phyloP scores from a whole-genome alignment of 1,140 invertebrate genomes.

The Cotesia vestalis region DNA sequence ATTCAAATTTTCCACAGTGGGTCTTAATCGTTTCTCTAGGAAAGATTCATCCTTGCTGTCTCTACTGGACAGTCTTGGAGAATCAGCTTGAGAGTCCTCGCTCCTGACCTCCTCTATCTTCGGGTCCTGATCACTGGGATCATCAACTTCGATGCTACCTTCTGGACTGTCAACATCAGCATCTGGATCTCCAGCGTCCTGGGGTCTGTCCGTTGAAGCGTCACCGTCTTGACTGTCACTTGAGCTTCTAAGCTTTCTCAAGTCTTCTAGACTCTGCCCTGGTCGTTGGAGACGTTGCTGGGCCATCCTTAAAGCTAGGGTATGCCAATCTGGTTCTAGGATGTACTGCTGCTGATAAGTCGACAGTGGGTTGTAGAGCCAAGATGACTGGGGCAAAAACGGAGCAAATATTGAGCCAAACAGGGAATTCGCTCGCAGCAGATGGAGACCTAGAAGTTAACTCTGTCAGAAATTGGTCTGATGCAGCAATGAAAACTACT shows the following conservation, averaged over 20 bases:
- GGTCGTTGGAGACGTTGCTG: constrained; percentile 62
- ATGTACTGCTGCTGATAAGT: constrained; percentile 63
- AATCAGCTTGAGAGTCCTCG: constrained; percentile 59
- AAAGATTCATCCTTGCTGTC: constrained; percentile 51
- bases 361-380: constrained; percentile 59
- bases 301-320: constrained; percentile 60
- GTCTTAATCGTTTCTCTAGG: constrained; percentile 50
- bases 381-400: constrained; percentile 59
- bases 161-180: constrained; percentile 57
- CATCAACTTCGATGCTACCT: constrained; percentile 63
- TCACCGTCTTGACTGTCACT: constrained; percentile 49
- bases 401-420: constrained; percentile 64
- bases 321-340: constrained; percentile 62
- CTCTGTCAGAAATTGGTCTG: not conserved
- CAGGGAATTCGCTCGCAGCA: constrained; percentile 59
- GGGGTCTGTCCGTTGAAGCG: constrained; percentile 50
- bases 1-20: constrained; percentile 57
- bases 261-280: constrained; percentile 57
- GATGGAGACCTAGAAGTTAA: constrained; percentile 57
- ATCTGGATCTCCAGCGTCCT: constrained; percentile 44
- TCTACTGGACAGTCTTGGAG: constrained; percentile 48
- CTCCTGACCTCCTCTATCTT: constrained; percentile 47
- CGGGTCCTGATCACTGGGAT: constrained; percentile 52
- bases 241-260: constrained; percentile 53
- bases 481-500: constrained; percentile 1